These are phyloP conservation scores for Eira barbara DNA, from an alignment of 2,113 vertebrate species.

Conservation along the genomic window DNA sequence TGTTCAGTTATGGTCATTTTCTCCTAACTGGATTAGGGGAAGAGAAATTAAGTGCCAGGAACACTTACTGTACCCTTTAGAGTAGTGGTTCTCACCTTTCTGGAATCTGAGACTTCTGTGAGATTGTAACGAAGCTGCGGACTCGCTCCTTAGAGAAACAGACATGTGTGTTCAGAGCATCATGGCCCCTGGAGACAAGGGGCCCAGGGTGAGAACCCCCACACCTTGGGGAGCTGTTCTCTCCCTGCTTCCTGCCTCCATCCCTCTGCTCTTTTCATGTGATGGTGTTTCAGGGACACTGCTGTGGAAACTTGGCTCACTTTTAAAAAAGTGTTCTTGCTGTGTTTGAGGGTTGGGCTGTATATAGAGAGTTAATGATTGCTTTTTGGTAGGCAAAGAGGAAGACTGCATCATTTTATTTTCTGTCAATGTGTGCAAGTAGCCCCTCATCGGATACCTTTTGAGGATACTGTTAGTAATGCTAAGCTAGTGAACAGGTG, in stretches of 20 bases:
- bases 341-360: neutral
- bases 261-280: neutral
- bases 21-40: neutral
- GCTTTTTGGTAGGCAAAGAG: neutral
- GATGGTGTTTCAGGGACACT: neutral
- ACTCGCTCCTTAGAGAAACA: neutral
- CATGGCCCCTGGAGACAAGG: accelerated
- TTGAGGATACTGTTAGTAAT: neutral
- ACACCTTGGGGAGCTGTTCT: accelerated
- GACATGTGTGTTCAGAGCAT: neutral
- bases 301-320: neutral
- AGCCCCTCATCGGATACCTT: neutral
- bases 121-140: neutral
- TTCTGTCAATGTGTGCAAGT: neutral
- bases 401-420: neutral
- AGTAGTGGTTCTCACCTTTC: neutral
- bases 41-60: neutral
- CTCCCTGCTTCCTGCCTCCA: neutral
- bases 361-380: neutral
- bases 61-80: neutral
- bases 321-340: neutral
- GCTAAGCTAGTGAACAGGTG: neutral
- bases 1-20: neutral
- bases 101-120: neutral
- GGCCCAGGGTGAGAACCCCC: neutral